Evolutionary conservation across 2,888 invertebrate genomes (phyloP).

Genomic region (Ommatoiulus sabulosus): DNA sequence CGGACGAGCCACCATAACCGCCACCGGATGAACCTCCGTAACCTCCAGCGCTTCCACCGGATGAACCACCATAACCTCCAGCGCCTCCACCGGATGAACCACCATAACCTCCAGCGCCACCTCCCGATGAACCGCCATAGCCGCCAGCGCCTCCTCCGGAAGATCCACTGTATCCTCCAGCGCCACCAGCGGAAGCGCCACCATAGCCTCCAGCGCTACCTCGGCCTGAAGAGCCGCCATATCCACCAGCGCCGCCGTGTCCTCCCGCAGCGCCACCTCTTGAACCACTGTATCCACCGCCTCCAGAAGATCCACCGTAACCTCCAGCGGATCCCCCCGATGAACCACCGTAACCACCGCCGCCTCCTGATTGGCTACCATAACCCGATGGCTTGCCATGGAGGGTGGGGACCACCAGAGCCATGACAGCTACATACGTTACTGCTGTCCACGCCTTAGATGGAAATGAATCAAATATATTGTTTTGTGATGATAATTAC

Average conservation of each 20-base stretch:
- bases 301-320: neutral
- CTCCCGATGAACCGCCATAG: neutral
- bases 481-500: too few species aligned
- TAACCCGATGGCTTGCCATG: conserved; percentile 31
- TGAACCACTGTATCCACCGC: neutral
- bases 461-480: neutral
- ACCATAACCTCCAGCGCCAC: conserved; percentile 50
- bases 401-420: conserved; percentile 14
- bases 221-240: neutral
- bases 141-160: neutral
- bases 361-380: conserved; percentile 52
- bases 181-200: conserved; percentile 2
- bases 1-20: conserved; percentile 38
- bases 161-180: neutral
- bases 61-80: conserved; percentile 39
- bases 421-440: neutral
- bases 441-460: conserved; percentile 32
- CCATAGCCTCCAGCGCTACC: neutral
- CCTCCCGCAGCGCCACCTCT: neutral
- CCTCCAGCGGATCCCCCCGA: conserved; percentile 47
- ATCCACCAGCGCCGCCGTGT: conserved; percentile 30
- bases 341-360: conserved; percentile 54
- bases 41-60: conserved; percentile 6
- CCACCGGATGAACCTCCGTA: conserved; percentile 47
- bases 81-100: conserved; percentile 32